Percentiles rank a stretch among this genome's conserved stretches.
These are phyloP conservation scores for Cylas formicarius DNA, from an alignment of 1,140 invertebrate genomes.

Conservation along the genomic window DNA sequence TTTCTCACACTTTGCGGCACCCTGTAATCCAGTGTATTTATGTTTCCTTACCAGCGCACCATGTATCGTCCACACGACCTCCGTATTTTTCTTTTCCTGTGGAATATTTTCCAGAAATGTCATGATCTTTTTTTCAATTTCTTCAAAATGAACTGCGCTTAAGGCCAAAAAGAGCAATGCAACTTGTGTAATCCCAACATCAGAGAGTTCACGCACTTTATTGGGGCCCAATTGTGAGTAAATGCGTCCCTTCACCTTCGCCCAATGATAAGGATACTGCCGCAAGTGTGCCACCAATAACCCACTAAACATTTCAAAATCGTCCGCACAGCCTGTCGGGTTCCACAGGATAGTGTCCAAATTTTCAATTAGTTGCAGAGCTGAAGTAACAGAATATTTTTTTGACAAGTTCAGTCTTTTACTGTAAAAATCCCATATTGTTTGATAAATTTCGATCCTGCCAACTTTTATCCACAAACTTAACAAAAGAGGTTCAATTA, in stretches of 20 bases:
- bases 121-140: slow-evolving; percentile 31
- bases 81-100: slow-evolving; percentile 22
- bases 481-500: slow-evolving; percentile 27
- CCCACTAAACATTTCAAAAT: slow-evolving; percentile 32
- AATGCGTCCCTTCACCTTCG: slow-evolving; percentile 36
- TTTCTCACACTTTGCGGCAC: too few relatives aligned
- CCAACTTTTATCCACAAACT: slow-evolving; percentile 28
- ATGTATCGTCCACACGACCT: slow-evolving; percentile 31
- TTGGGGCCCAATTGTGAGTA: slow-evolving; percentile 35
- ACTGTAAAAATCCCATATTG: slow-evolving; percentile 35
- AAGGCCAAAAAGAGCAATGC: slow-evolving; percentile 30
- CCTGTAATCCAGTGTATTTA: too few relatives aligned
- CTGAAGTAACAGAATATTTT: slow-evolving; percentile 16
- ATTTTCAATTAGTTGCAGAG: slow-evolving; percentile 21
- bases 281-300: slow-evolving; percentile 30
- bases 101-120: slow-evolving; percentile 29
- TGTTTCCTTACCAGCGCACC: slow-evolving; percentile 32
- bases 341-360: slow-evolving; percentile 21
- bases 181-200: slow-evolving; percentile 30
- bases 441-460: slow-evolving; percentile 30
- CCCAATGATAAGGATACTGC: slow-evolving; percentile 35
- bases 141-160: slow-evolving; percentile 27
- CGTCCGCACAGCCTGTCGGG: slow-evolving; percentile 24
- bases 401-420: slow-evolving; percentile 31
- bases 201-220: slow-evolving; percentile 33